Evolutionary conservation across 1,140 invertebrate species (phyloP).

Genomic region (Ips nitidus): DNA sequence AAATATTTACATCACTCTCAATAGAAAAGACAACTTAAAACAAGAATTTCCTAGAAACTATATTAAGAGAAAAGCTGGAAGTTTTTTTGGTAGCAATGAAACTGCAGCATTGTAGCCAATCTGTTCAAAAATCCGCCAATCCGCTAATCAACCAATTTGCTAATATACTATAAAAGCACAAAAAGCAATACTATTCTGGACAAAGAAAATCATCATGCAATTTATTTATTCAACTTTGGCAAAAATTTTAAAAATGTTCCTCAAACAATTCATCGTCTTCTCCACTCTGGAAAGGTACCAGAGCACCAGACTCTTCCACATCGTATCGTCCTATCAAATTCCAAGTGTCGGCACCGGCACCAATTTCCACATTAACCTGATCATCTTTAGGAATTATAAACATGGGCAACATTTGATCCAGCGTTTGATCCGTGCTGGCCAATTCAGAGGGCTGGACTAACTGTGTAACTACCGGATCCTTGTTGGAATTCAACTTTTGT

Average conservation of each 20-base stretch:
- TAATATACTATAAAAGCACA: no score
- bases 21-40: no score
- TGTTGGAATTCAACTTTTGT: slow-evolving; percentile 28
- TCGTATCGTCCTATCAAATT: slow-evolving; percentile 51
- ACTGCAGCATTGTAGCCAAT: no score
- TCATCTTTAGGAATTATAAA: slow-evolving; percentile 46
- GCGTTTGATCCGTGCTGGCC: slow-evolving; percentile 29
- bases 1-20: no score
- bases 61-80: no score
- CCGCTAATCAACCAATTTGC: no score
- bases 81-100: no score
- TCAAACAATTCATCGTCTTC: slow-evolving; percentile 44
- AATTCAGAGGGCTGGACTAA: slow-evolving; percentile 16
- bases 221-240: neutral
- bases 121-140: no score
- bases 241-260: slow-evolving; percentile 42
- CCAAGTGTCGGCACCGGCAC: slow-evolving; percentile 42
- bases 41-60: no score
- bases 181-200: no score
- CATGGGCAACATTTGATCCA: slow-evolving; percentile 48
- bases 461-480: slow-evolving; percentile 36
- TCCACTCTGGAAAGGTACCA: slow-evolving; percentile 50
- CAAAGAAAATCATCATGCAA: neutral
- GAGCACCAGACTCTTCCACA: slow-evolving; percentile 50
- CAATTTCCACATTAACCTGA: slow-evolving; percentile 37